A percentile compares a stretch with the other conserved stretches of the same genome.
phyloP scores from a whole-genome alignment of 2,888 invertebrate species.

The Oscheius sp. region DNA sequence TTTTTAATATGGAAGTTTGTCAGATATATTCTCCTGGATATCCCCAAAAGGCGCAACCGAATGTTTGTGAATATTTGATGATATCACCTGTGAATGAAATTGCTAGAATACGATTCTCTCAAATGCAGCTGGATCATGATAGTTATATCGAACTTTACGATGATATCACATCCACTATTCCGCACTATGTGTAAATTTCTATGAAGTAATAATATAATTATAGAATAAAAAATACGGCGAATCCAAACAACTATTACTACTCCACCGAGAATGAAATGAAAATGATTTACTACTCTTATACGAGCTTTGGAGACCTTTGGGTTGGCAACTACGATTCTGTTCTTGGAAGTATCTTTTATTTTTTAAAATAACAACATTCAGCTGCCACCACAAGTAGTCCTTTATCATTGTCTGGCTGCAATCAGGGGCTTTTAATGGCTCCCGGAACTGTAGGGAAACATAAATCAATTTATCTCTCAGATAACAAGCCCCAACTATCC shows the following conservation, averaged over 20 bases:
- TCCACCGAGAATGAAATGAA: slow-evolving; percentile 15
- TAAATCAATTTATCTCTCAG: no score
- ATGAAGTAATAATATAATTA: no score
- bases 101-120: neutral
- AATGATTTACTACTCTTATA: slow-evolving; percentile 1
- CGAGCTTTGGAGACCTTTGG: slow-evolving; percentile 2
- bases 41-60: neutral
- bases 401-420: neutral
- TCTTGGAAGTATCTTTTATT: neutral
- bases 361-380: neutral
- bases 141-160: slow-evolving; percentile 8
- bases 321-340: neutral
- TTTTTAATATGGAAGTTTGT: no score
- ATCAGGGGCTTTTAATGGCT: neutral
- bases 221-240: no score
- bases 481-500: slow-evolving; percentile 19
- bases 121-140: neutral
- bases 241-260: neutral
- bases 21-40: slow-evolving; percentile 17
- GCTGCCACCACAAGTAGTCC: neutral
- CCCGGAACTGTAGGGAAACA: neutral
- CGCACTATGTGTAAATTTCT: neutral
- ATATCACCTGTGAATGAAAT: neutral
- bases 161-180: neutral
- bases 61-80: slow-evolving; percentile 5